phyloP scores from a whole-genome alignment of 2,888 invertebrate species.

The Lithodes maja region DNA sequence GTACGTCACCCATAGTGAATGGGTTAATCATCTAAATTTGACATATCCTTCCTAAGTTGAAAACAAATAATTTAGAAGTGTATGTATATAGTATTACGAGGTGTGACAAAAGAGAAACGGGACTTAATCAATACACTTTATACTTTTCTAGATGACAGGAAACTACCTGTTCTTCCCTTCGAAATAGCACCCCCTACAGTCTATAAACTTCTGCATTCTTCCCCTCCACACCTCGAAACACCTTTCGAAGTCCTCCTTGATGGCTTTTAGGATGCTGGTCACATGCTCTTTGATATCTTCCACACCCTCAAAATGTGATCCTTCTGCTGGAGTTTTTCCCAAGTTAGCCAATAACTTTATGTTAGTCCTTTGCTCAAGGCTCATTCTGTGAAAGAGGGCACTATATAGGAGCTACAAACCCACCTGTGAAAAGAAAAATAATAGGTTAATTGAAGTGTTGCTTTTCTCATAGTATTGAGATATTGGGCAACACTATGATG shows the following conservation, averaged over 20 bases:
- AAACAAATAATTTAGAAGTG: no score
- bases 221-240: neutral
- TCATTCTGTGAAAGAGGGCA: neutral
- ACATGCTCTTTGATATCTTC: slow-evolving; percentile 8
- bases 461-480: neutral
- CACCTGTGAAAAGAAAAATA: neutral
- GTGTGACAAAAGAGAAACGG: neutral
- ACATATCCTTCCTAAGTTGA: no score
- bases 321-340: slow-evolving; percentile 13
- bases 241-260: slow-evolving; percentile 7
- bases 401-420: neutral
- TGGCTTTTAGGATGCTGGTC: neutral
- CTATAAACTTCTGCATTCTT: neutral
- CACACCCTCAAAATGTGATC: slow-evolving; percentile 14
- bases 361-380: slow-evolving; percentile 18
- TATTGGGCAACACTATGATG: neutral
- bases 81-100: no score
- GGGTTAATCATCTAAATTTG: no score
- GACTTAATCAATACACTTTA: neutral
- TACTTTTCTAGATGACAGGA: neutral
- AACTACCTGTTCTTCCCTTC: neutral
- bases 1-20: no score
- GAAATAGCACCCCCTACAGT: slow-evolving; percentile 7
- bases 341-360: slow-evolving; percentile 8
- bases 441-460: neutral